Percentiles rank a stretch among this genome's conserved stretches.
phyloP scores from a whole-genome alignment of 2,888 invertebrate species.

The Blera fallax region DNA sequence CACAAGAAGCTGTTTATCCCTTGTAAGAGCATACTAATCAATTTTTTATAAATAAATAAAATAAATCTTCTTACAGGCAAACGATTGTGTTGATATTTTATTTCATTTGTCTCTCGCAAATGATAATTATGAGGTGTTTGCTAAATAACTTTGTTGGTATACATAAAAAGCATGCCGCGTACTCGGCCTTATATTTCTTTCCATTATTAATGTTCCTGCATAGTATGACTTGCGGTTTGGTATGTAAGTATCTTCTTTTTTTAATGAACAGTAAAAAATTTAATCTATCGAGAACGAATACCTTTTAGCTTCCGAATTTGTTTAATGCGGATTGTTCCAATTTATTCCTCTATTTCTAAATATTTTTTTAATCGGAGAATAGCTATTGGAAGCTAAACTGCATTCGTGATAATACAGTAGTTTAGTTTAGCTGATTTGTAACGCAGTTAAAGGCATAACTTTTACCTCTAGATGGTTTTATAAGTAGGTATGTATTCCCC shows the following conservation, averaged over 20 bases:
- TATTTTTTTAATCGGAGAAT: no score
- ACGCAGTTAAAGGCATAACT: no score
- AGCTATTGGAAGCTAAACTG: no score
- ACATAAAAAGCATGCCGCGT: slow-evolving; percentile 90
- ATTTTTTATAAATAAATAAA: not conserved
- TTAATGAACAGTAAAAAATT: no score
- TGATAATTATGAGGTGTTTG: slow-evolving; percentile 90
- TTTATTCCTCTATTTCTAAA: no score
- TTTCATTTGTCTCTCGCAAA: slow-evolving; percentile 89
- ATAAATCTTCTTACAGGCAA: slow-evolving; percentile 85
- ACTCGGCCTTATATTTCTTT: slow-evolving; percentile 96
- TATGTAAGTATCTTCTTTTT: slow-evolving; percentile 86
- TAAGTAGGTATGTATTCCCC: no score
- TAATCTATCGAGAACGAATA: no score
- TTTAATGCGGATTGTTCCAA: no score
- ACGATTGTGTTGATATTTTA: slow-evolving; percentile 96
- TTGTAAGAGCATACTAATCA: slow-evolving; percentile 84
- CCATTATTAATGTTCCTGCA: slow-evolving; percentile 93
- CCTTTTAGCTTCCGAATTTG: no score
- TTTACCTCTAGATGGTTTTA: no score
- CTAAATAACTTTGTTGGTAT: slow-evolving; percentile 87
- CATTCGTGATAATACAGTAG: no score
- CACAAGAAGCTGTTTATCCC: slow-evolving; percentile 98
- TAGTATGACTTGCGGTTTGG: slow-evolving; percentile 93
- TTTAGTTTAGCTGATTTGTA: no score